These are phyloP conservation scores for Arctopsyche grandis DNA, from an alignment of 1,140 invertebrate species.

Conservation along the genomic window DNA sequence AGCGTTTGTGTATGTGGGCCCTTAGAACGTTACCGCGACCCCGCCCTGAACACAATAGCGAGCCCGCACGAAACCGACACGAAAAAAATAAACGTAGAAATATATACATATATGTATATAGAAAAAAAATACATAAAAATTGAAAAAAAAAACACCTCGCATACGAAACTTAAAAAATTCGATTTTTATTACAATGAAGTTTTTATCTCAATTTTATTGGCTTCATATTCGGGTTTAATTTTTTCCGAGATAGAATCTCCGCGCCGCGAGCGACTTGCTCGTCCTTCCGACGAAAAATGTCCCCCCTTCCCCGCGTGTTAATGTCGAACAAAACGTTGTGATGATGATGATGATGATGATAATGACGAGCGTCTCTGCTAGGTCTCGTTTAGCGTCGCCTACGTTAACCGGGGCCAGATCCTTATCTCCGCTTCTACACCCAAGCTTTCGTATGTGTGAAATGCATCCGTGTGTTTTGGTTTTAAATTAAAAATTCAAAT, in stretches of 20 bases:
- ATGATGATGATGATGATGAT: conserved; percentile 38
- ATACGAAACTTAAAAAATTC: conserved; percentile 29
- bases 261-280: conserved; percentile 34
- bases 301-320: neutral
- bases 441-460: too few species aligned
- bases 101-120: conserved; percentile 31
- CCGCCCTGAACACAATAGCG: conserved; percentile 40
- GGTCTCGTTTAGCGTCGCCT: neutral
- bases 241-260: conserved; percentile 37
- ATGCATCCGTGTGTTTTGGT: too few species aligned
- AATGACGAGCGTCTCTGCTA: neutral
- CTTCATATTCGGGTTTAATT: conserved; percentile 43
- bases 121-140: conserved; percentile 8
- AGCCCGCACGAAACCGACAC: conserved; percentile 13
- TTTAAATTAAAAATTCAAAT: too few species aligned
- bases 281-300: conserved; percentile 38
- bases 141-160: neutral
- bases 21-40: conserved; percentile 38
- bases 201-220: conserved; percentile 45
- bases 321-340: neutral
- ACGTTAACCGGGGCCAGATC: neutral
- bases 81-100: conserved; percentile 18
- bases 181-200: conserved; percentile 46
- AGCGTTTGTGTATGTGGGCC: neutral
- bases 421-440: too few species aligned